Conservation (phyloP, 2,888 invertebrate species). For the Rapana venosa region DNA sequence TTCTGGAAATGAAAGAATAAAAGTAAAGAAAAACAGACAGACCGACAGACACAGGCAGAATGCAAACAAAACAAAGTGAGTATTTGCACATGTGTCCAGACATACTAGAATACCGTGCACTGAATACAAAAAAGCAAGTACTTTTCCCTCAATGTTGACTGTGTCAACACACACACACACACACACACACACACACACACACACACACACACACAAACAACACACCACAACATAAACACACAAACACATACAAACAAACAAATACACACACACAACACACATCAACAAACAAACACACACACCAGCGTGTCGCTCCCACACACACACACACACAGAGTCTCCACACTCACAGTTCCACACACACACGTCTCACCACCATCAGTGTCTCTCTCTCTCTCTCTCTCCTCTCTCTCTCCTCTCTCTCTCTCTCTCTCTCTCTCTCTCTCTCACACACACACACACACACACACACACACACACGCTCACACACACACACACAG, state of each 20-base stretch:
- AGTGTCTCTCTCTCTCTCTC: too few species aligned
- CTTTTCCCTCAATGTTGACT: too few species aligned
- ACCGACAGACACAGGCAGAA: too few species aligned
- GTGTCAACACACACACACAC: background rate
- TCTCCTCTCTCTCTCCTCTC: too few species aligned
- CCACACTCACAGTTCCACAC: background rate
- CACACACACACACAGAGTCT: too few species aligned
- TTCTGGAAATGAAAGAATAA: too few species aligned
- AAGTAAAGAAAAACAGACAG: too few species aligned
- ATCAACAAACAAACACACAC: background rate
- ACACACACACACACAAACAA: background rate
- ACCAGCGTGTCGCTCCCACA: background rate
- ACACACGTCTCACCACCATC: too few species aligned
- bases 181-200: background rate
- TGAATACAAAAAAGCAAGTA: too few species aligned
- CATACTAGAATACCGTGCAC: too few species aligned
- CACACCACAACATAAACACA: background rate
- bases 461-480: slow-evolving; percentile 5
- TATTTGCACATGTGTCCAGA: too few species aligned
- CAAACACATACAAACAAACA: background rate
- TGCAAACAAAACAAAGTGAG: too few species aligned
- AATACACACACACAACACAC: background rate
- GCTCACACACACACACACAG: background rate
- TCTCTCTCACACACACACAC: background rate
- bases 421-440: background rate